A percentile compares a stretch with the other conserved stretches of the same genome.
phyloP scores from a whole-genome alignment of 2,113 vertebrate genomes.

The Monopterus albus region DNA sequence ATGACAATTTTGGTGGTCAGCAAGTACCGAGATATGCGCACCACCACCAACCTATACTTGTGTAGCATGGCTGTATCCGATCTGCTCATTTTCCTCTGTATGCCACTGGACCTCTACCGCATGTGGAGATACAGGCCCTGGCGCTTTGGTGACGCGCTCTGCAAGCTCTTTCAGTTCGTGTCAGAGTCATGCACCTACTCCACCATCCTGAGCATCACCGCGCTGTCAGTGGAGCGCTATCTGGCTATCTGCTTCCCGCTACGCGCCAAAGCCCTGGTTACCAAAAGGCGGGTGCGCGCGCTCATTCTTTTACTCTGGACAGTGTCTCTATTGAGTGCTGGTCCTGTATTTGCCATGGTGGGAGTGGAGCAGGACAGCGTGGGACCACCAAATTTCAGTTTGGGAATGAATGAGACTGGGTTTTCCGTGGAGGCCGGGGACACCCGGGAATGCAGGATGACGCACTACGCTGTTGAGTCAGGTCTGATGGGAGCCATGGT shows the following conservation, averaged over 20 bases:
- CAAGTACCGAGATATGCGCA: slow-evolving; percentile 93
- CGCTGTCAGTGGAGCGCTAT: slow-evolving; percentile 95
- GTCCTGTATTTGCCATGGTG: slow-evolving; percentile 94
- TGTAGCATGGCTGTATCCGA: slow-evolving; percentile 98
- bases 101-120: slow-evolving; percentile 95
- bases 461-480: slow-evolving; percentile 91
- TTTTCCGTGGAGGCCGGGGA: slow-evolving; percentile 76
- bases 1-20: slow-evolving; percentile 94
- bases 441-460: slow-evolving; percentile 94
- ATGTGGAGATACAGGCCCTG: slow-evolving; percentile 97
- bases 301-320: slow-evolving; percentile 93
- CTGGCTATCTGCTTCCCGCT: slow-evolving; percentile 95
- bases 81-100: slow-evolving; percentile 94
- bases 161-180: slow-evolving; percentile 97
- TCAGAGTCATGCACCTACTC: slow-evolving; percentile 97
- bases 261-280: slow-evolving; percentile 92
- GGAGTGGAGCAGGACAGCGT: slow-evolving; percentile 88
- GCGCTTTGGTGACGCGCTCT: slow-evolving; percentile 91
- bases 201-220: slow-evolving; percentile 96
- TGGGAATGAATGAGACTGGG: slow-evolving; percentile 74
- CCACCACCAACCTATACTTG: slow-evolving; percentile 96
- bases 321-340: slow-evolving; percentile 89
- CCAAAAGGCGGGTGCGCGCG: slow-evolving; percentile 90
- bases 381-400: slow-evolving; percentile 1
- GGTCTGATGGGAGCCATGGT: slow-evolving; percentile 95